Evolutionary conservation across 2,888 invertebrate species (phyloP).

Genomic region (Philaethria dido): DNA sequence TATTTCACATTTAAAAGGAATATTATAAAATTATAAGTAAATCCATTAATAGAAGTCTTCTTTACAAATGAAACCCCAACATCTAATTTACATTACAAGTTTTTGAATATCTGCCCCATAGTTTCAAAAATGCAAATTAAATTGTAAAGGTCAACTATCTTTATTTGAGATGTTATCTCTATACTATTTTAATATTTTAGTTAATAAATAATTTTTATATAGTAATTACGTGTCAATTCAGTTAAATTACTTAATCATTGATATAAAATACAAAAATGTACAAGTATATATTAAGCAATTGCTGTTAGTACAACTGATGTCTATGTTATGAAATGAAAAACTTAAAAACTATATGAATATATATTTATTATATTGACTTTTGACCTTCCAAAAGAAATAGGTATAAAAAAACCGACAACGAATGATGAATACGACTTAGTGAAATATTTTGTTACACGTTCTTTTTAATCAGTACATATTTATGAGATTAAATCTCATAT

Average conservation of each 20-base stretch:
- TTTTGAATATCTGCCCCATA: not conserved
- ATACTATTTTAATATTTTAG: not conserved
- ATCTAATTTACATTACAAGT: slow-evolving; percentile 9
- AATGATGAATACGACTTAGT: slow-evolving; percentile 1
- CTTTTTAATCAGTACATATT: not conserved
- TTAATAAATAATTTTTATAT: not conserved
- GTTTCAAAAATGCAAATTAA: slow-evolving; percentile 14
- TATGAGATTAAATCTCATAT: not conserved
- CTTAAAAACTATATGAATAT: not conserved
- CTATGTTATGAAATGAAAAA: not conserved
- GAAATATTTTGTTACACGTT: no score
- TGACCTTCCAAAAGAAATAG: slow-evolving; percentile 6
- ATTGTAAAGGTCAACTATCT: not conserved
- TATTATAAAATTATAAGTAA: no score
- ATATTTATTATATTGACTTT: not conserved
- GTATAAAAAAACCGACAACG: not conserved
- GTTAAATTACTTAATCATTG: not conserved
- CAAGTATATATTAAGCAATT: not conserved
- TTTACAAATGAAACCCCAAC: not conserved
- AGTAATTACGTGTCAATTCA: not conserved
- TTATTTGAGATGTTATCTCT: not conserved
- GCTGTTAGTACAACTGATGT: not conserved
- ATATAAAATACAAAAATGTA: not conserved
- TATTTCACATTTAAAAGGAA: not conserved
- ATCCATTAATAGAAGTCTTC: not conserved